These are phyloP conservation scores for Halcyon smyrnensis DNA, from an alignment of 2,797 vertebrate genomes.

Conservation along the genomic window DNA sequence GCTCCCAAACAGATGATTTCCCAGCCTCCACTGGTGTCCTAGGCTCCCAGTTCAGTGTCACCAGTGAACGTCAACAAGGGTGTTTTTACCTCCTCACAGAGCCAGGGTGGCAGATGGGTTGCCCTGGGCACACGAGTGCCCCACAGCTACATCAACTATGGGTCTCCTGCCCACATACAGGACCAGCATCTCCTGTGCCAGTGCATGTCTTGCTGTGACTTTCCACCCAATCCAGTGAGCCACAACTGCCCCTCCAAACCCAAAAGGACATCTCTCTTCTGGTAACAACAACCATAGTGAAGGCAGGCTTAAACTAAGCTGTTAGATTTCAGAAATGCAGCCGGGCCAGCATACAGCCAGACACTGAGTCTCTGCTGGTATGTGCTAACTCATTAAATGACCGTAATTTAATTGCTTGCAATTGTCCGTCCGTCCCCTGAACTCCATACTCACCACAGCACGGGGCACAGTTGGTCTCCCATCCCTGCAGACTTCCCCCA, in stretches of 20 bases:
- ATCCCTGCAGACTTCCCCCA: not conserved
- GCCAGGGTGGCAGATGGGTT: not conserved
- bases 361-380: not conserved
- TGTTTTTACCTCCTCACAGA: not conserved
- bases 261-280: not conserved
- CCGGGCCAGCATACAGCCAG: not conserved
- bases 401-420: constrained; percentile 35
- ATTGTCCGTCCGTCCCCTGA: not conserved
- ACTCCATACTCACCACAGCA: not conserved
- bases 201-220: not conserved
- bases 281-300: not conserved
- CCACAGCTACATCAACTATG: not conserved
- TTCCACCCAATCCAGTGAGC: not conserved
- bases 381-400: constrained; percentile 34
- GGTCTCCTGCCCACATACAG: fast-evolving
- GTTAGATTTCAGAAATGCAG: not conserved
- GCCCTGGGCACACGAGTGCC: not conserved
- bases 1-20: not conserved
- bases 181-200: not conserved
- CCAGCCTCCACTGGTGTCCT: not conserved
- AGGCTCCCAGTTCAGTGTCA: not conserved
- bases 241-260: not conserved
- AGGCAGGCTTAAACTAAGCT: constrained; percentile 9
- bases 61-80: not conserved
- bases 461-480: not conserved